Evolutionary conservation across 2,113 vertebrate species (phyloP), one percentile per base, ranked within the genome.

Genomic region (Rhea pennata): DNA sequence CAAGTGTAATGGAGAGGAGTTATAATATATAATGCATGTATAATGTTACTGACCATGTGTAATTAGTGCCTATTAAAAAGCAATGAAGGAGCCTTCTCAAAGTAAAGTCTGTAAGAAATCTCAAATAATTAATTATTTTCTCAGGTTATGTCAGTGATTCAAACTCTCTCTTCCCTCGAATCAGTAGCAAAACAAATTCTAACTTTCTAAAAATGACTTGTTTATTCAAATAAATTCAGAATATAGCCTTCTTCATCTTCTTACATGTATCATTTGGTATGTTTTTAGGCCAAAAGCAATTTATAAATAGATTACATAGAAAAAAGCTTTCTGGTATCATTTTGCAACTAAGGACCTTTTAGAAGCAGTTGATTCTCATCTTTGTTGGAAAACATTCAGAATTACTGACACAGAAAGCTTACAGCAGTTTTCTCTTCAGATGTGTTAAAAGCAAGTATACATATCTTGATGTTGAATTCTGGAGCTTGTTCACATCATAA

Each of bases 261-360:
- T 84, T 1, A 0, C n/a, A 76, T 85, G 2, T 4, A 39, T 4
- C 44, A n/a, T 72, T 44, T 61, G 4, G 13, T 5, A 22, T 79
- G 2, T 17, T 17, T n/a, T 59, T 54, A 79, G 21, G 53, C 6
- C 22, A 76, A 89, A 84, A 71, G 40, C 14, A 1, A 29, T 42
- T 84, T 83, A 16, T 53, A 7, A 71, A 19, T 15, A 56, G 31
- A 31, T 44, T 44, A 54, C 53, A 27, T 10, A 59, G 5, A 31
- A 59, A 85, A 82, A 78, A 9, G 36, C 2, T 40, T 81, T 17
- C 9, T 6, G 7, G 2, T 2, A 12, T 40, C 1, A 6, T 75
- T 90, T 58, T 91, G 17, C 15, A 59, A 8, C 36, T 50, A 67
- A 81, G 39, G 64, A 64, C 12, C 20, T 67, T 17, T 15, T 74